Evolutionary conservation across 1,140 invertebrate genomes (phyloP).

Genomic region (Macrosteles quadrilineatus): DNA sequence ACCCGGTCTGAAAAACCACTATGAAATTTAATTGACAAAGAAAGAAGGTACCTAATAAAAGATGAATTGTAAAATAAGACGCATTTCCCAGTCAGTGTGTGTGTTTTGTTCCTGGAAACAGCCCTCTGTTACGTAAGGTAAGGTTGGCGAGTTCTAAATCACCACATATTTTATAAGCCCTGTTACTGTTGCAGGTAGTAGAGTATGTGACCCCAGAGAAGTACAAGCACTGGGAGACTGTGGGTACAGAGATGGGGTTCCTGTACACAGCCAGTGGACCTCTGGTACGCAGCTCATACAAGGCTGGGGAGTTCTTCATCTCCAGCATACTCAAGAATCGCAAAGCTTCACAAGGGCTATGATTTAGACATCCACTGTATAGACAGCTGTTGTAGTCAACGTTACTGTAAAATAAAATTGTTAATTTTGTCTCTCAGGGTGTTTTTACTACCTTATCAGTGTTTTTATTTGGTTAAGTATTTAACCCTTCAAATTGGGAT

Average conservation of each 20-base stretch:
- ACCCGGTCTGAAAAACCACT: too few relatives aligned
- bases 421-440: too few relatives aligned
- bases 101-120: background rate
- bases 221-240: constrained; percentile 87
- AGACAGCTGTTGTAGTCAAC: too few relatives aligned
- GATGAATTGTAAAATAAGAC: background rate
- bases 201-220: constrained; percentile 98
- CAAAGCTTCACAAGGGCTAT: constrained; percentile 14
- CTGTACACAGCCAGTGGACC: constrained; percentile 97
- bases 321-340: constrained; percentile 66
- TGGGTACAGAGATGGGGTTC: constrained; percentile 89
- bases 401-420: too few relatives aligned
- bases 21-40: too few relatives aligned
- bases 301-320: constrained; percentile 93
- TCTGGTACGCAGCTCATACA: constrained; percentile 94
- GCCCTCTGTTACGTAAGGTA: background rate
- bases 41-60: too few relatives aligned
- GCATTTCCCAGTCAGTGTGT: background rate
- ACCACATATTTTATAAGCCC: too few relatives aligned
- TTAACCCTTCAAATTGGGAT: too few relatives aligned
- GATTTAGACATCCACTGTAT: too few relatives aligned
- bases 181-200: constrained; percentile 67
- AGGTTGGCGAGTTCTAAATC: too few relatives aligned
- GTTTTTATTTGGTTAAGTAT: too few relatives aligned
- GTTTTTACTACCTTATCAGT: too few relatives aligned